A percentile compares a stretch with the other conserved stretches of the same genome.
These are phyloP conservation scores for Helicorthomorpha holstii DNA, from an alignment of 1,140 invertebrate genomes.

Conservation along the genomic window DNA sequence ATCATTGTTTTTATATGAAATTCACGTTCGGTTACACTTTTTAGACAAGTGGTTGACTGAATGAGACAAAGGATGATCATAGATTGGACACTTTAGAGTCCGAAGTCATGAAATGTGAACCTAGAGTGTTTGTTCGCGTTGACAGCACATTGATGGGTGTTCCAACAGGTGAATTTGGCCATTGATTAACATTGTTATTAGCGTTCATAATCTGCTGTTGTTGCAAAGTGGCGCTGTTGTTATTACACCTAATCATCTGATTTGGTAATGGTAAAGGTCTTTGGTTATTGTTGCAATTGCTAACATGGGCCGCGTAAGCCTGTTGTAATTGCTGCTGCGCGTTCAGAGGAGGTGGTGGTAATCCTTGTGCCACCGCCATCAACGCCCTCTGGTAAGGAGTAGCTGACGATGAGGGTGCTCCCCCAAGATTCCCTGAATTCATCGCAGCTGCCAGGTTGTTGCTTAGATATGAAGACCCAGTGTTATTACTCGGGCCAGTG, in stretches of 20 bases:
- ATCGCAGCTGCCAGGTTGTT: no score
- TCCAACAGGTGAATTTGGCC: neutral
- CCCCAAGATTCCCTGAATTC: no score
- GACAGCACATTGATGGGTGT: no score
- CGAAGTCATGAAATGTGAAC: no score
- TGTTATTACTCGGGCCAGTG: slow-evolving; percentile 37
- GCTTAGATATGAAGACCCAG: slow-evolving; percentile 25
- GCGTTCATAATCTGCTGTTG: neutral
- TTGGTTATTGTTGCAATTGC: neutral
- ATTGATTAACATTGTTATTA: neutral
- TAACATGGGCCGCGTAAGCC: neutral
- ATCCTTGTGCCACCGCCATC: neutral
- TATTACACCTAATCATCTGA: no score
- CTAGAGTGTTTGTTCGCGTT: no score
- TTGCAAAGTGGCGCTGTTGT: neutral
- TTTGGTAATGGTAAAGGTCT: neutral
- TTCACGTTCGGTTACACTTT: no score
- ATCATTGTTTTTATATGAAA: no score
- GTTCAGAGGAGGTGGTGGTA: neutral
- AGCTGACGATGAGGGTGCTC: no score
- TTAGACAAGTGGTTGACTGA: no score
- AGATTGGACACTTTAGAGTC: no score
- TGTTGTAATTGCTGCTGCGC: neutral
- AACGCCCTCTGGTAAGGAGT: neutral
- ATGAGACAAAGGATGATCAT: no score